Percentiles rank a stretch among this genome's conserved stretches.
Evolutionary conservation across 2,888 invertebrate species (phyloP).

Genomic region (Bombyx huttoni): DNA sequence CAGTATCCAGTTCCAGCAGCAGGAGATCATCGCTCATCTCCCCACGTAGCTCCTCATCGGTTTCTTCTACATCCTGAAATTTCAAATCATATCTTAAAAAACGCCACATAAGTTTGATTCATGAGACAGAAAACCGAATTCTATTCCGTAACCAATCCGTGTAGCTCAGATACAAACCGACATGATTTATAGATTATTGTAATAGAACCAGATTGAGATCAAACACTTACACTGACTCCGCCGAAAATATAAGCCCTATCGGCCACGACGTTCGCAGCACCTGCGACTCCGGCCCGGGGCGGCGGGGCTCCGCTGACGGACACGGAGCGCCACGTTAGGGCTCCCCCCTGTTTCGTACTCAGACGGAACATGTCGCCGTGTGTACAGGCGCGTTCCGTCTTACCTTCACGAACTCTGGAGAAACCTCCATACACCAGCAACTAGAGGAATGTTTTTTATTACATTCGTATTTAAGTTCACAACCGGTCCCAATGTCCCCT

Average conservation of each 20-base stretch:
- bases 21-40: constrained; percentile 87
- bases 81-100: neutral
- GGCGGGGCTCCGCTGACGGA: constrained; percentile 72
- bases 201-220: no score
- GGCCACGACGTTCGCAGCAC: constrained; percentile 71
- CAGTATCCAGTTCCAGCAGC: constrained; percentile 80
- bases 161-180: no score
- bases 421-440: constrained; percentile 60
- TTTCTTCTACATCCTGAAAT: constrained; percentile 80
- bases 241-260: constrained; percentile 87
- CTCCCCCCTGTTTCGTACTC: constrained; percentile 9
- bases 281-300: constrained; percentile 81
- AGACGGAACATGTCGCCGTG: constrained; percentile 60
- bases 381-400: constrained; percentile 44
- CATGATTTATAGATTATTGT: no score
- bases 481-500: no score
- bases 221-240: constrained; percentile 75
- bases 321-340: constrained; percentile 35
- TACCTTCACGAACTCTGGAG: constrained; percentile 51
- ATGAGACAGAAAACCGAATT: no score
- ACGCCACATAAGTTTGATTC: no score
- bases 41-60: constrained; percentile 85
- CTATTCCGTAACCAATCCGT: no score
- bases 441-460: constrained; percentile 16
- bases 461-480: no score